phyloP scores from a whole-genome alignment of 92 coral and sea anemone genomes.

The Zoanthus sansibaricus region DNA sequence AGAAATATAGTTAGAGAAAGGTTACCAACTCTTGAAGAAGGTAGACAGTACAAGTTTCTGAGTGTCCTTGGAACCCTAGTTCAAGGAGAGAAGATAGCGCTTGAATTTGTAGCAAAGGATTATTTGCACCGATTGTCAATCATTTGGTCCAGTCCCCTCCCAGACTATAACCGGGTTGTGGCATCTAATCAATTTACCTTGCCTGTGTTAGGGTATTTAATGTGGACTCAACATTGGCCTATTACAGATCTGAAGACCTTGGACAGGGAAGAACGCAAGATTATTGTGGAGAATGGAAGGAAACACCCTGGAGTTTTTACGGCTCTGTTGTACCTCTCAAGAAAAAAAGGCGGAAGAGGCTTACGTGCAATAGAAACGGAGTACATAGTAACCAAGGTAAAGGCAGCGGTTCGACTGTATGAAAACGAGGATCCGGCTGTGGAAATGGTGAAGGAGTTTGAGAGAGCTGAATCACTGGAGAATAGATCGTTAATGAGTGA shows the following conservation, averaged over 20 bases:
- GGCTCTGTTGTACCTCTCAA: not conserved
- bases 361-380: too few species aligned
- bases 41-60: not conserved
- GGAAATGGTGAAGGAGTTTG: conserved; percentile 45
- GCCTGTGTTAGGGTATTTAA: too few species aligned
- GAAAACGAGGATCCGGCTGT: conserved; percentile 39
- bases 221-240: not conserved
- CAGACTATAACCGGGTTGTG: not conserved
- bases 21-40: too few species aligned
- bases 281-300: too few species aligned
- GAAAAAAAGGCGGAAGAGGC: not conserved
- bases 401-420: conserved; percentile 12
- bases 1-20: conserved; percentile 2
- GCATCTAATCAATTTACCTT: not conserved
- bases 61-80: not conserved
- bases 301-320: not conserved
- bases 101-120: too few species aligned
- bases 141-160: not conserved
- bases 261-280: too few species aligned
- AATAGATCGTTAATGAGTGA: too few species aligned
- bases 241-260: not conserved
- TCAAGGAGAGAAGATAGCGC: too few species aligned
- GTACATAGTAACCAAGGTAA: too few species aligned
- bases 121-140: too few species aligned
- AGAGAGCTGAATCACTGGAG: not conserved